Conservation (phyloP, 2,113 vertebrate genomes). For the Panthera tigris region DNA sequence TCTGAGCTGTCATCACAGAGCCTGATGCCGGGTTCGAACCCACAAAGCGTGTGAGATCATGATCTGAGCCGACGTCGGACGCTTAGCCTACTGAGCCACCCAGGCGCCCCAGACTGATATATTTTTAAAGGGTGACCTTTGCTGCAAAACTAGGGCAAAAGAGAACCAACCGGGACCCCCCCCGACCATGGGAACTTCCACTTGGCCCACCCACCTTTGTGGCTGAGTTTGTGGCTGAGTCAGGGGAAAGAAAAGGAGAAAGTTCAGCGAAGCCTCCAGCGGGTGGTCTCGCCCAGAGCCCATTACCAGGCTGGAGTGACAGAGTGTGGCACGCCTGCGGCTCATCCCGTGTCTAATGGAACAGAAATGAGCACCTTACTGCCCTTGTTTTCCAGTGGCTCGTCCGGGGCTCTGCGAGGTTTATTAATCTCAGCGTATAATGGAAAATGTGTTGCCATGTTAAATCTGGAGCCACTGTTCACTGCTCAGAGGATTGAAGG, state of each 20-base stretch:
- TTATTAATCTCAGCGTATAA: conserved; percentile 81
- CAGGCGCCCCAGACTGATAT: not conserved
- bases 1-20: too few species aligned
- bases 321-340: conserved; percentile 68
- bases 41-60: too few species aligned
- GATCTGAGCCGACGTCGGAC: too few species aligned
- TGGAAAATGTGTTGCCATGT: conserved; percentile 77
- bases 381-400: conserved; percentile 79
- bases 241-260: not conserved
- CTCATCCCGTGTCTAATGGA: conserved; percentile 80
- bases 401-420: conserved; percentile 65
- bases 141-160: not conserved
- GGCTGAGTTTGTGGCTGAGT: not conserved
- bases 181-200: not conserved
- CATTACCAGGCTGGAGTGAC: conserved; percentile 74
- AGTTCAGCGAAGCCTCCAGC: conserved; percentile 18
- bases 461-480: conserved; percentile 59
- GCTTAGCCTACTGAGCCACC: too few species aligned
- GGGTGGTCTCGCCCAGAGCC: conserved; percentile 64
- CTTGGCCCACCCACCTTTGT: not conserved
- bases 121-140: not conserved
- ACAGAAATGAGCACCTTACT: conserved; percentile 78
- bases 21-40: too few species aligned
- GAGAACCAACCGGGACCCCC: not conserved
- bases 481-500: conserved; percentile 50